phyloP scores from a whole-genome alignment of 1,140 invertebrate species.

The Euura lappo region DNA sequence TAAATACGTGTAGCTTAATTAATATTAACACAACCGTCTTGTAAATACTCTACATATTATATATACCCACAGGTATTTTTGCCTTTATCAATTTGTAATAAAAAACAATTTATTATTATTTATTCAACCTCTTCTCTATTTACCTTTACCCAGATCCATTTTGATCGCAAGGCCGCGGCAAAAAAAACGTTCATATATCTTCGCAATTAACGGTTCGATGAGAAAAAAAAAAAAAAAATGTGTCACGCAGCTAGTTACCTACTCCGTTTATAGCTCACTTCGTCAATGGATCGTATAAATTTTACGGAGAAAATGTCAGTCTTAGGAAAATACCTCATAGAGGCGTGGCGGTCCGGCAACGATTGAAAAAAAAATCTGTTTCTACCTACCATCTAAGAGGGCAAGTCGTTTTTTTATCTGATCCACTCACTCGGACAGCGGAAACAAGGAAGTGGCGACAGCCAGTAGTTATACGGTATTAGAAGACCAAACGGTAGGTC shows the following conservation, averaged over 20 bases:
- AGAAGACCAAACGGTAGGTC: not conserved
- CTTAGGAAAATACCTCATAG: too few relatives aligned
- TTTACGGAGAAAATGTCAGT: too few relatives aligned
- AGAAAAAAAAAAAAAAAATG: not conserved
- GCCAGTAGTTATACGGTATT: not conserved
- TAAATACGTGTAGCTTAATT: too few relatives aligned
- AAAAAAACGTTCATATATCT: not conserved
- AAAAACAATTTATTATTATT: constrained; percentile 6
- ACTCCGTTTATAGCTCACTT: too few relatives aligned
- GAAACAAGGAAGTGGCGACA: constrained; percentile 1
- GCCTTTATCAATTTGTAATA: constrained; percentile 6
- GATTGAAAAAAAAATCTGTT: too few relatives aligned
- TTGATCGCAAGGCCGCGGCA: not conserved
- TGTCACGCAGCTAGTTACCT: too few relatives aligned
- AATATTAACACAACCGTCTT: too few relatives aligned
- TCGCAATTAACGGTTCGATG: not conserved
- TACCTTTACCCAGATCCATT: constrained; percentile 5
- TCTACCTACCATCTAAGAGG: too few relatives aligned
- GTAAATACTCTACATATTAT: too few relatives aligned
- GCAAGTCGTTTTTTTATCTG: too few relatives aligned
- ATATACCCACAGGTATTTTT: not conserved
- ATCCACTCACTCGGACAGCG: not conserved
- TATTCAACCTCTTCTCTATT: not conserved
- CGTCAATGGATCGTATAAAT: too few relatives aligned
- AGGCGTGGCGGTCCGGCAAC: too few relatives aligned